phyloP scores from a whole-genome alignment of 2,888 invertebrate genomes.

The Meloe dianella region DNA sequence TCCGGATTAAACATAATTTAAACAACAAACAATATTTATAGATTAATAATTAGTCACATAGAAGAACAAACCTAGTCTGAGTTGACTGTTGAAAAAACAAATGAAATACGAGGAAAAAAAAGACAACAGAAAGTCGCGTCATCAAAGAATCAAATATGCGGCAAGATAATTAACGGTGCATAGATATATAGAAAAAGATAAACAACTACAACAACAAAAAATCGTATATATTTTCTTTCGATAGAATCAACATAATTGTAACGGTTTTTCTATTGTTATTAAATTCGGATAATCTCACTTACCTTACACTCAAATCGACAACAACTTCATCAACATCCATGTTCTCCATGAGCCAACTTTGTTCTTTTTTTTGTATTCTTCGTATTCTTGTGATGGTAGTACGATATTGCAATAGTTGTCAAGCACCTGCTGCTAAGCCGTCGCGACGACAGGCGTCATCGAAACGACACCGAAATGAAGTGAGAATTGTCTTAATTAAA shows the following conservation, averaged over 20 bases:
- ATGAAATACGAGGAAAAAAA: not conserved
- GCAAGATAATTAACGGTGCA: conserved; percentile 8
- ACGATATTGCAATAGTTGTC: conserved; percentile 21
- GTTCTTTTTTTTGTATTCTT: not conserved
- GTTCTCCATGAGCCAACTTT: conserved; percentile 62
- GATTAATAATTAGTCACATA: no score
- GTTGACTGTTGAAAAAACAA: no score
- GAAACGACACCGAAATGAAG: not conserved
- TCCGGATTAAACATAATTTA: not conserved
- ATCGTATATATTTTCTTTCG: no score
- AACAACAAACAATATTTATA: not conserved
- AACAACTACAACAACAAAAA: not conserved
- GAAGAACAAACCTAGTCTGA: no score
- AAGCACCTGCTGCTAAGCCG: conserved; percentile 34
- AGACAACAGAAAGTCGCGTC: conserved; percentile 5
- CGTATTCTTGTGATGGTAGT: conserved; percentile 11
- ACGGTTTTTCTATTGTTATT: not conserved
- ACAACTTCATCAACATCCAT: conserved; percentile 91
- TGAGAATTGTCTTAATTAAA: no score
- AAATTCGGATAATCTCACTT: conserved; percentile 50
- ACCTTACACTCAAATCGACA: conserved; percentile 88
- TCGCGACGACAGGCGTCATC: conserved; percentile 32
- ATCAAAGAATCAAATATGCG: conserved; percentile 7
- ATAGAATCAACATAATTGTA: not conserved
- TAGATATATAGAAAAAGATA: not conserved